Evolutionary conservation across 2,888 invertebrate genomes (phyloP).

Genomic region (Eudasyphora cyanicolor): DNA sequence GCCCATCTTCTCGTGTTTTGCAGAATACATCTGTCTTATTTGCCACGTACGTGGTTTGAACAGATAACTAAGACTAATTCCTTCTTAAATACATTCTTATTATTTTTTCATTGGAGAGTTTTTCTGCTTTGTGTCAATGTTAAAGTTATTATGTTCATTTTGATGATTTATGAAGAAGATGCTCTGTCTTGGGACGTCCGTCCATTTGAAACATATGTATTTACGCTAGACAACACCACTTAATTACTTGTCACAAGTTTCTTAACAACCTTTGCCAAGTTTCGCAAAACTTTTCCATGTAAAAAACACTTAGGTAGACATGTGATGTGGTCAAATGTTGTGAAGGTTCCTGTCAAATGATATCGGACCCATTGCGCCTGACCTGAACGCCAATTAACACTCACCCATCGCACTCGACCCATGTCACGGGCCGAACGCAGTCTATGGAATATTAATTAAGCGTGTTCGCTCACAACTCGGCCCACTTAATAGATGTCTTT

Average conservation of each 20-base stretch:
- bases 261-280: not conserved
- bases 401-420: not conserved
- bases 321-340: not conserved
- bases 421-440: not conserved
- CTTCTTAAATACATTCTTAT: not conserved
- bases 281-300: not conserved
- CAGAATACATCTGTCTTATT: not conserved
- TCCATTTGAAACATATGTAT: not conserved
- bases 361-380: not conserved
- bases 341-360: not conserved
- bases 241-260: not conserved
- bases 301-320: too few species aligned
- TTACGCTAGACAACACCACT: not conserved
- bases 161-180: conserved; percentile 3
- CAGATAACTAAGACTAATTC: not conserved
- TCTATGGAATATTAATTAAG: conserved; percentile 18
- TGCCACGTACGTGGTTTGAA: not conserved
- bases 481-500: not conserved
- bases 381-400: not conserved
- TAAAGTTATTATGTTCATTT: not conserved
- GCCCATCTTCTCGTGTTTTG: too few species aligned
- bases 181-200: not conserved
- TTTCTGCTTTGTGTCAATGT: not conserved
- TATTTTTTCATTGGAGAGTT: not conserved
- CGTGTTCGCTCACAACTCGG: not conserved